Evolutionary conservation across 1,140 invertebrate genomes (phyloP).

Genomic region (Druon quercuslanigerum): DNA sequence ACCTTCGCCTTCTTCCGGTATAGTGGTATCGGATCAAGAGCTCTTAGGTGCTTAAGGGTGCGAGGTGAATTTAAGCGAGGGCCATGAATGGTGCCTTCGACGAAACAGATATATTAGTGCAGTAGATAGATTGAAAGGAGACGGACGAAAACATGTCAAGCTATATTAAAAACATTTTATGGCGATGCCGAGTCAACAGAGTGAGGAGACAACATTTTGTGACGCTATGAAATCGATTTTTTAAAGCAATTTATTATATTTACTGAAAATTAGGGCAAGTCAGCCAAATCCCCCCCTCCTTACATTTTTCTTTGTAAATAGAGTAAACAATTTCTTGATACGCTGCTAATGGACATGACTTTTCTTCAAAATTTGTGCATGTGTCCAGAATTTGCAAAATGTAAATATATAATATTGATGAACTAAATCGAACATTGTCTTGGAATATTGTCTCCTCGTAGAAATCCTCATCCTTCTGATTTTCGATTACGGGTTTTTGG

Average conservation of each 20-base stretch:
- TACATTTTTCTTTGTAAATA: too few species aligned
- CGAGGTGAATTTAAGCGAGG: constrained; percentile 43
- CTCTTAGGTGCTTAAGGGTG: constrained; percentile 65
- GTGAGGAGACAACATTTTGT: background rate
- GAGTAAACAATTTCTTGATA: too few species aligned
- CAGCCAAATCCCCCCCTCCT: too few species aligned
- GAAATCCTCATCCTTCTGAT: too few species aligned
- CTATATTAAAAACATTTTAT: constrained; percentile 8
- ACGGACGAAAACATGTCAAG: constrained; percentile 8
- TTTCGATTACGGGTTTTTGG: too few species aligned
- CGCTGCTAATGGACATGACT: too few species aligned
- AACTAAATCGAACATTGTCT: too few species aligned
- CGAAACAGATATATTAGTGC: constrained; percentile 25
- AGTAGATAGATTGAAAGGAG: background rate
- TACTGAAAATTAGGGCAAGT: too few species aligned
- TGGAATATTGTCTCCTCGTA: too few species aligned
- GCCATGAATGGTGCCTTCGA: constrained; percentile 41
- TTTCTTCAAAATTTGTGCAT: too few species aligned
- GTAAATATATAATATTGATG: too few species aligned
- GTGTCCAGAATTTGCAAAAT: too few species aligned
- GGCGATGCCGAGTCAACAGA: constrained; percentile 13
- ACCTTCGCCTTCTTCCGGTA: constrained; percentile 28
- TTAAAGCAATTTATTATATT: background rate
- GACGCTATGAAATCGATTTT: background rate
- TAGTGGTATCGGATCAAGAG: constrained; percentile 52